phyloP scores from a whole-genome alignment of 1,140 invertebrate genomes.

The Zaprionus tsacasi region DNA sequence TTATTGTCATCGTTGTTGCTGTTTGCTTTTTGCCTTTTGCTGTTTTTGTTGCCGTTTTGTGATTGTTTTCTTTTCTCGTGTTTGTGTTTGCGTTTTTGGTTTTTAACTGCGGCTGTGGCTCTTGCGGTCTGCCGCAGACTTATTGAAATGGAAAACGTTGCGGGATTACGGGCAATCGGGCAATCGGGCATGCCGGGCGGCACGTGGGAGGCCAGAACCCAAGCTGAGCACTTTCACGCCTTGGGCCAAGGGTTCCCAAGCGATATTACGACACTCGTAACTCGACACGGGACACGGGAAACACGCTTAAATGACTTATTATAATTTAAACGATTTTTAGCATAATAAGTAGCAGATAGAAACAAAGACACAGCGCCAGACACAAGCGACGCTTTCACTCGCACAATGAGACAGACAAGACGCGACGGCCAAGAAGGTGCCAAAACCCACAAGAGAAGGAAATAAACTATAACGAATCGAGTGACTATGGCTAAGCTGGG shows the following conservation, averaged over 20 bases:
- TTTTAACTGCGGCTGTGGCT: conserved; percentile 50
- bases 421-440: conserved; percentile 73
- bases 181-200: conserved; percentile 52
- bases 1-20: conserved; percentile 66
- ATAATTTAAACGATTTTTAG: conserved; percentile 76
- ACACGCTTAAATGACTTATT: conserved; percentile 40
- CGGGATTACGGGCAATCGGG: conserved; percentile 34
- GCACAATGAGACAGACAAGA: conserved; percentile 33
- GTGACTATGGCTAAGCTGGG: conserved; percentile 30
- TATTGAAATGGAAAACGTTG: conserved; percentile 73
- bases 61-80: conserved; percentile 62
- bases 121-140: conserved; percentile 51
- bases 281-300: conserved; percentile 5
- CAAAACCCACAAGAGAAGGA: conserved; percentile 53
- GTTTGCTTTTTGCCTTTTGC: background rate
- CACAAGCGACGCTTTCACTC: conserved; percentile 55
- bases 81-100: conserved; percentile 26
- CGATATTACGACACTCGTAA: conserved; percentile 58
- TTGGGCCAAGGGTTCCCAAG: background rate
- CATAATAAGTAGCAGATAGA: conserved; percentile 58
- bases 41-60: conserved; percentile 54
- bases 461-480: conserved; percentile 38
- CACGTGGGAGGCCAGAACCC: conserved; percentile 71
- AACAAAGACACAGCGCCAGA: conserved; percentile 46
- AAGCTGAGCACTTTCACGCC: conserved; percentile 28